Conservation (phyloP, 2,888 invertebrate species). For the Nemotelus pantherinus region DNA sequence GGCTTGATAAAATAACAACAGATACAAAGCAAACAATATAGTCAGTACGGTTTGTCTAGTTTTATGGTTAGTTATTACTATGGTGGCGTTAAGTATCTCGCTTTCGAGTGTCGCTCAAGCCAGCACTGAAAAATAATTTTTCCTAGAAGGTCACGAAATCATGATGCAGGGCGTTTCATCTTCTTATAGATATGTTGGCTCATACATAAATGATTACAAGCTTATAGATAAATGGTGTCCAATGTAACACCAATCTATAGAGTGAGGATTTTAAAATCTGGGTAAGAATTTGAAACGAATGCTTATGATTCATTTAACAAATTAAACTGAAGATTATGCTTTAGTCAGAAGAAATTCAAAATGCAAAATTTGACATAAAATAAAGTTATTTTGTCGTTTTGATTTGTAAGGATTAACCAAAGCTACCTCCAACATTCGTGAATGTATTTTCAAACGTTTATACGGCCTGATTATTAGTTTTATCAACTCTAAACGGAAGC, state of each 20-base stretch:
- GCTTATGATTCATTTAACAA: too few species aligned
- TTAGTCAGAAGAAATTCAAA: too few species aligned
- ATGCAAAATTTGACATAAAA: too few species aligned
- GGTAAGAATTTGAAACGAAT: background rate
- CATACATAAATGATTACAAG: too few species aligned
- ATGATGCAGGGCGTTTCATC: background rate
- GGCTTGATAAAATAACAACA: background rate
- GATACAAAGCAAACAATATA: conserved; percentile 9
- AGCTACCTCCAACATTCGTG: too few species aligned
- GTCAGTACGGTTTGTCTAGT: conserved; percentile 11
- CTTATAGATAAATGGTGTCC: conserved; percentile 20
- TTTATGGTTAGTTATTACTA: conserved; percentile 1
- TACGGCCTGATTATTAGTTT: too few species aligned
- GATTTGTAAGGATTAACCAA: too few species aligned
- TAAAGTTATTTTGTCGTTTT: too few species aligned
- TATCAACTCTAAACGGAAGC: too few species aligned
- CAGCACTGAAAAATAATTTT: background rate
- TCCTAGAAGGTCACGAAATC: conserved; percentile 16
- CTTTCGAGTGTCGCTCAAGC: conserved; percentile 21
- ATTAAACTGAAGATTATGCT: too few species aligned
- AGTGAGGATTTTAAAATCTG: background rate
- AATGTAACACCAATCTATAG: conserved; percentile 10
- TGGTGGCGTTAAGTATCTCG: conserved; percentile 33
- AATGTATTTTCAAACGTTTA: too few species aligned
- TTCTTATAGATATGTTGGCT: too few species aligned